Percentiles rank a stretch among this genome's conserved stretches.
Evolutionary conservation across 2,797 vertebrate genomes (phyloP).

Genomic region (Nothura maculosa): DNA sequence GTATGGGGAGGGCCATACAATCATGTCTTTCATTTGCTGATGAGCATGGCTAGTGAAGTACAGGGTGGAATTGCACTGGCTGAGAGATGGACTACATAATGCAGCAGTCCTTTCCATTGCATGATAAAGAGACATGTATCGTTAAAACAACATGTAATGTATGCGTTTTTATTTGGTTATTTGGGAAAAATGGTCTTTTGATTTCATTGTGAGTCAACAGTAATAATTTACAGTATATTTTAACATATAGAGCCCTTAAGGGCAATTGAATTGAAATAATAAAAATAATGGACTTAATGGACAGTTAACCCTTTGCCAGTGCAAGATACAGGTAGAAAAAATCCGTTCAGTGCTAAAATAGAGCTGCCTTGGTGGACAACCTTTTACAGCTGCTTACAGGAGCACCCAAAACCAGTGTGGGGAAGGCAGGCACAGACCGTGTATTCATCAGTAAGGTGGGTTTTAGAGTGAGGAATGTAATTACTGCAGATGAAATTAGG

Average conservation of each 20-base stretch:
- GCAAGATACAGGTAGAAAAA: neutral
- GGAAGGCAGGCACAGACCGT: neutral
- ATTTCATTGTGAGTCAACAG: neutral
- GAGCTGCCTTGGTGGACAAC: neutral
- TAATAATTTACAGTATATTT: neutral
- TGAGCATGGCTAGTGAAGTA: constrained; percentile 31
- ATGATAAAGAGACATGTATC: neutral
- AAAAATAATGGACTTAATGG: neutral
- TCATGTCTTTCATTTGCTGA: constrained; percentile 63
- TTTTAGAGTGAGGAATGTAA: constrained; percentile 4
- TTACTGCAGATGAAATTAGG: neutral
- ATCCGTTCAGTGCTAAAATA: neutral
- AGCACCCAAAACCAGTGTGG: neutral
- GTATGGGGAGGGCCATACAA: constrained; percentile 12
- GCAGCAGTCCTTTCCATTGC: neutral
- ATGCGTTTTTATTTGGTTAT: neutral
- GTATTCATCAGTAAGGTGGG: neutral
- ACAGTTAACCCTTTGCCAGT: neutral
- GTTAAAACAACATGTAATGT: neutral
- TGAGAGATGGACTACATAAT: neutral
- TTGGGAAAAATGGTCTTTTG: neutral
- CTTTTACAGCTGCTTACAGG: constrained; percentile 31
- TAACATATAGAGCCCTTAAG: neutral
- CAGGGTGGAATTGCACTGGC: constrained; percentile 4
- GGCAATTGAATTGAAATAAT: neutral